Evolutionary conservation across 2,797 vertebrate species (phyloP).

Genomic region (Pangasius larnaudii): DNA sequence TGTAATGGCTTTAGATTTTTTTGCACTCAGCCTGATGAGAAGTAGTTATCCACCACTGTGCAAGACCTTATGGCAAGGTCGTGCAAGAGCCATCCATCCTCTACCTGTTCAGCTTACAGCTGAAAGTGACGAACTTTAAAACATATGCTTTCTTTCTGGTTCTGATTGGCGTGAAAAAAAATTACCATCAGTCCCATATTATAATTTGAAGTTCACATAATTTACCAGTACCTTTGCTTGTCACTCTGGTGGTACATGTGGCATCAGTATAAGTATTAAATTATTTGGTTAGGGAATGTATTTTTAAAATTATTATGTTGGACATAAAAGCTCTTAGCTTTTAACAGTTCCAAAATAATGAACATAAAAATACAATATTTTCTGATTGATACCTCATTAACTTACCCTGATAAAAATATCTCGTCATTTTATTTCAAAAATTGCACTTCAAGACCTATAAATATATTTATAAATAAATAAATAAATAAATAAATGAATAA

Average conservation of each 20-base stretch:
- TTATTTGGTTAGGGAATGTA: background rate
- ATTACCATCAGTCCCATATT: background rate
- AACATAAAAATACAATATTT: background rate
- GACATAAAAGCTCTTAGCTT: background rate
- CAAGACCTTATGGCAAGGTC: background rate
- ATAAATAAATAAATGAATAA: background rate
- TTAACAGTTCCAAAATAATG: background rate
- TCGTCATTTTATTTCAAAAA: background rate
- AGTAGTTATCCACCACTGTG: background rate
- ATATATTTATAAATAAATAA: background rate
- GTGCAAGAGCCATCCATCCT: background rate
- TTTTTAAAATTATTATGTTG: too few species aligned
- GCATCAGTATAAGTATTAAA: background rate
- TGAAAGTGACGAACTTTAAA: background rate
- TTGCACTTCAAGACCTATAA: background rate
- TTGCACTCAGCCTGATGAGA: constrained; percentile 2
- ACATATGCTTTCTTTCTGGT: background rate
- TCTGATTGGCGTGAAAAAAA: background rate
- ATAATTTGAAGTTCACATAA: background rate
- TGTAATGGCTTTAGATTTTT: constrained; percentile 27
- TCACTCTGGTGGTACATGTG: background rate
- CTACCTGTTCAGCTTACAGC: constrained; percentile 3
- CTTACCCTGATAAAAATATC: background rate
- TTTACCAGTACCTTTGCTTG: background rate
- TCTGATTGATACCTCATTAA: background rate